Percentiles rank a stretch among this genome's conserved stretches.
Evolutionary conservation across 2,113 vertebrate genomes (phyloP).

Genomic region (Notarius quadriscutis): DNA sequence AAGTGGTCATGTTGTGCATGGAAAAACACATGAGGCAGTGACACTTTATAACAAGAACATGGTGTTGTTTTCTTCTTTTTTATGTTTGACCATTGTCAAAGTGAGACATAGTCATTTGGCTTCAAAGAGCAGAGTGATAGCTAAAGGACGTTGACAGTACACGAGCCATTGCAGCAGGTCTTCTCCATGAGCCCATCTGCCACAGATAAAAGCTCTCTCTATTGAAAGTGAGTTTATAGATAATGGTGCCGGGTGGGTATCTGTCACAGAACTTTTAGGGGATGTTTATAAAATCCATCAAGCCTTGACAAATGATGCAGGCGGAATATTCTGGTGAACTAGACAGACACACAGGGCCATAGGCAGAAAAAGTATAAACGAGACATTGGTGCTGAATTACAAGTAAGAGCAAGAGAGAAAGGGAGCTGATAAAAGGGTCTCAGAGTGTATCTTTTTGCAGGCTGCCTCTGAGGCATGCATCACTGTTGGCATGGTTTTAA

Average conservation of each 20-base stretch:
- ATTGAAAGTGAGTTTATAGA: slow-evolving; percentile 55
- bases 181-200: slow-evolving; percentile 2
- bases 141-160: slow-evolving; percentile 21
- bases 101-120: not conserved
- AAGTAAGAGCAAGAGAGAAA: slow-evolving; percentile 13
- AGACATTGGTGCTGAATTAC: slow-evolving; percentile 20
- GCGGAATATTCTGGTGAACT: slow-evolving; percentile 49
- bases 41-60: slow-evolving; percentile 11
- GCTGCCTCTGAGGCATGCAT: slow-evolving; percentile 8
- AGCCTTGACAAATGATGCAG: slow-evolving; percentile 49
- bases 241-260: slow-evolving; percentile 43
- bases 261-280: slow-evolving; percentile 54
- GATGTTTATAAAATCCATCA: slow-evolving; percentile 59
- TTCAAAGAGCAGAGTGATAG: slow-evolving; percentile 12
- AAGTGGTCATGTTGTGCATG: slow-evolving; percentile 21
- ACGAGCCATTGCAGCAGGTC: slow-evolving; percentile 33
- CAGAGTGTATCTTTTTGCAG: slow-evolving; percentile 28
- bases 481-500: slow-evolving; percentile 52
- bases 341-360: slow-evolving; percentile 36
- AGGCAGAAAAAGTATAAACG: slow-evolving; percentile 45
- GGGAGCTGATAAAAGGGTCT: slow-evolving; percentile 23
- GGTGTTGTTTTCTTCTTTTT: not conserved
- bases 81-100: slow-evolving; percentile 8
- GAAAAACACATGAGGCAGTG: slow-evolving; percentile 5
- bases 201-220: slow-evolving; percentile 46